A percentile compares a stretch with the other conserved stretches of the same genome.
Evolutionary conservation across 2,888 invertebrate species (phyloP).

Genomic region (Iselma pallidipennis): DNA sequence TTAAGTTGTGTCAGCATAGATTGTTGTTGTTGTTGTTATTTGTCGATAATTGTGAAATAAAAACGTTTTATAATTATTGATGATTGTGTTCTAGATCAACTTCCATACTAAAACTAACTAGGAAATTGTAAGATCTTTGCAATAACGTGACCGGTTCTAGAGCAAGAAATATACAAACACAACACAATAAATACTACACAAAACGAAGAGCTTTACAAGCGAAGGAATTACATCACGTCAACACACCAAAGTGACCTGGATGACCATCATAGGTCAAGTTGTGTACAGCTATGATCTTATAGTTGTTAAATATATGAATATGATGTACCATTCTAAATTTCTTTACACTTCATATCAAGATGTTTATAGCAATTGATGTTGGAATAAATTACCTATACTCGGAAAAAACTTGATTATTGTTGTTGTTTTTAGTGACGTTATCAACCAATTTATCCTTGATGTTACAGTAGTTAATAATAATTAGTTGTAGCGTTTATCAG

Average conservation of each 20-base stretch:
- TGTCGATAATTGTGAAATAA: no score
- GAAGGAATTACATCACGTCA: slow-evolving; percentile 32
- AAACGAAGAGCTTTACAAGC: slow-evolving; percentile 16
- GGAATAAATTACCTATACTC: no score
- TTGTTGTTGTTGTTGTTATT: no score
- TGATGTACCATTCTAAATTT: no score
- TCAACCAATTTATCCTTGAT: neutral
- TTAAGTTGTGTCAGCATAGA: no score
- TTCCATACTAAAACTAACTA: slow-evolving; percentile 5
- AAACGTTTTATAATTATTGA: neutral
- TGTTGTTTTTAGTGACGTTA: neutral
- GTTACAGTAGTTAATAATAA: neutral
- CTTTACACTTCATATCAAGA: no score
- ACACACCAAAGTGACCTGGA: slow-evolving; percentile 35
- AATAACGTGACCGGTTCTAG: slow-evolving; percentile 24
- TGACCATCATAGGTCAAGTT: slow-evolving; percentile 37
- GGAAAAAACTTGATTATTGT: no score
- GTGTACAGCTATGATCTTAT: slow-evolving; percentile 17
- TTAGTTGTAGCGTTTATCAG: no score
- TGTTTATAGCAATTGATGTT: no score
- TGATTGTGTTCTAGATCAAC: neutral
- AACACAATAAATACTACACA: neutral
- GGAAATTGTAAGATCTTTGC: slow-evolving; percentile 13
- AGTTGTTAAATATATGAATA: neutral
- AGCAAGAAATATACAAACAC: slow-evolving; percentile 7